Base-by-base conservation (phyloP, 1,140 invertebrate species). In the Psilanteris sp. region DNA sequence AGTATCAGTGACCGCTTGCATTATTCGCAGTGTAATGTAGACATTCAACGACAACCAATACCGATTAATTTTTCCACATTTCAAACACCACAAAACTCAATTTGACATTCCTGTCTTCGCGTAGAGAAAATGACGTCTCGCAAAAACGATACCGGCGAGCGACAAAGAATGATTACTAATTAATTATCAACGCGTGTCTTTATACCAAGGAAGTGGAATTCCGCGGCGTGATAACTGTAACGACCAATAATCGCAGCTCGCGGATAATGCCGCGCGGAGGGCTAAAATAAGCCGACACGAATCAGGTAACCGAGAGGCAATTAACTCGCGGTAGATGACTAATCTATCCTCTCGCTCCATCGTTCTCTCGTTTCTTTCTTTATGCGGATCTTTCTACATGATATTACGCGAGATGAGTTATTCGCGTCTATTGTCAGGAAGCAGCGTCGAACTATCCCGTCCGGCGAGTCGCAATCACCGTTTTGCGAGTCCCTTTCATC, bases 391-490 rank as follows among this genome's bases (percentile, higher is more conserved):
- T 29, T 71, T 55, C 36, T 54, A 77, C 75, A 74, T 74, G 59
- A 44, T 39, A 68, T 70, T 74, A 64, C 61, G 54, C 66, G 55
- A 73, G 79, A 78, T 81, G 82, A 82, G 68, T 83, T 83, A 83
- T 83, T 81, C 73, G 50, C 68, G 52, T 73, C 81, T 73, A 82
- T 82, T 83, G 81, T 82, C 80, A 71, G 73, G 52, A 67, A 71
- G 77, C 75, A 46, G 36, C 62, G 62, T 77, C 79, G 59, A 79
- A 77, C 80, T 54, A 66, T 73, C 55, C 59, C 61, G 66, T 61
- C 54, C 73, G 44, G 54, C 61, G 73, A 77, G 31, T 71, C 66
- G 73, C 66, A 77, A 66, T 75, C 71, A 74, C 66, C 64, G 79
- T 79, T 76, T 72, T 72, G 67, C 54, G 39, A 77, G 61, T 62